Evolutionary conservation across 2,888 invertebrate species (phyloP).

Genomic region (Lycaena phlaeas): DNA sequence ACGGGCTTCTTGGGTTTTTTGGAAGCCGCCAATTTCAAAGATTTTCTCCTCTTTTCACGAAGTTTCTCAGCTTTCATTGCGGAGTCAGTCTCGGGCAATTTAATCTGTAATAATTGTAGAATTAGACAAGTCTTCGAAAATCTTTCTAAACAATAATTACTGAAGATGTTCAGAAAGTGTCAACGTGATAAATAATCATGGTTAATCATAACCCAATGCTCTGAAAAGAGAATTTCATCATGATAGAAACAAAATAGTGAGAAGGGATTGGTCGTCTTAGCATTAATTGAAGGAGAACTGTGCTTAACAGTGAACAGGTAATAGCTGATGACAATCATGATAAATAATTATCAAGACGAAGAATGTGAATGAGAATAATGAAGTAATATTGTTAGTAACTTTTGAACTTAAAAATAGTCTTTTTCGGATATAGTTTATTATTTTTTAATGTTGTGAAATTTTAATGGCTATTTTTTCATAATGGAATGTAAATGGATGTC

Average conservation of each 20-base stretch:
- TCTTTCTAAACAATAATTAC: neutral
- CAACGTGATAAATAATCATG: constrained; percentile 66
- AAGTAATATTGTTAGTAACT: neutral
- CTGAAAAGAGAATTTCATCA: constrained; percentile 63
- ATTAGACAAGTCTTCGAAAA: neutral
- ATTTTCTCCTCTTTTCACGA: constrained; percentile 60
- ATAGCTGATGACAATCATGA: too few species aligned
- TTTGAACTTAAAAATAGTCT: too few species aligned
- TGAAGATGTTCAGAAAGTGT: constrained; percentile 41
- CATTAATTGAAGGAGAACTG: too few species aligned
- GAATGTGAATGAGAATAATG: too few species aligned
- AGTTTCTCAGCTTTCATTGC: constrained; percentile 65
- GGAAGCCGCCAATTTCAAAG: constrained; percentile 63
- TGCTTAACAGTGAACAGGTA: too few species aligned
- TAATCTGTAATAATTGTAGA: constrained; percentile 43
- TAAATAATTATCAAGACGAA: too few species aligned
- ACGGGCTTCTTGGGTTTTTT: constrained; percentile 69
- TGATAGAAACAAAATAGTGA: too few species aligned
- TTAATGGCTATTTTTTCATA: too few species aligned
- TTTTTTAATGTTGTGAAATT: too few species aligned
- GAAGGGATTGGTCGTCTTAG: too few species aligned
- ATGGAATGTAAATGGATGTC: too few species aligned
- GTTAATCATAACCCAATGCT: constrained; percentile 68
- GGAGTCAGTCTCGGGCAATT: constrained; percentile 51
- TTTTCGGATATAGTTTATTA: too few species aligned